These are phyloP conservation scores for Aphis gossypii DNA, from an alignment of 1,140 invertebrate genomes.

Conservation along the genomic window DNA sequence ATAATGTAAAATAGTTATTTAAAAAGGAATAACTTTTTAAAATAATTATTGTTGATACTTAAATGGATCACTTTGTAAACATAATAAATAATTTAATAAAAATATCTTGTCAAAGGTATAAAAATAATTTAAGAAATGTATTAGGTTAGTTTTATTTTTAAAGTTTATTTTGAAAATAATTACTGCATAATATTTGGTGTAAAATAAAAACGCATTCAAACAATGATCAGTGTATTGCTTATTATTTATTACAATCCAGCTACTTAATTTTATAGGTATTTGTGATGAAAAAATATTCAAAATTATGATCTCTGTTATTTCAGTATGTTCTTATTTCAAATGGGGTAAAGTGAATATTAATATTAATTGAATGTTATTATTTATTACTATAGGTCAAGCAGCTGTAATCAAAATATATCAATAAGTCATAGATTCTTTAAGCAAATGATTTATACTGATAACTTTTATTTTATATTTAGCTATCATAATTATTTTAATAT, in stretches of 20 bases:
- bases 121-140: too few species aligned
- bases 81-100: too few species aligned
- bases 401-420: background rate
- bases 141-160: background rate
- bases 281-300: background rate
- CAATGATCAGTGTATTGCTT: background rate
- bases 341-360: background rate
- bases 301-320: background rate
- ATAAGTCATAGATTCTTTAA: background rate
- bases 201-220: slow-evolving; percentile 2
- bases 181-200: background rate
- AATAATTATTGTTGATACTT: too few species aligned
- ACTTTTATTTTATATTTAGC: background rate
- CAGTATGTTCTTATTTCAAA: slow-evolving; percentile 9
- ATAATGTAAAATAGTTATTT: too few species aligned
- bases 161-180: background rate
- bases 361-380: background rate
- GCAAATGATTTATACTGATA: background rate
- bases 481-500: background rate
- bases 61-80: too few species aligned
- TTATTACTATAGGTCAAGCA: slow-evolving; percentile 21
- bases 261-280: background rate
- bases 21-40: too few species aligned
- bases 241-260: background rate
- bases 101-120: too few species aligned